Conservation (phyloP, 2,113 vertebrate genomes). For the Trematocara unimaculatum region DNA sequence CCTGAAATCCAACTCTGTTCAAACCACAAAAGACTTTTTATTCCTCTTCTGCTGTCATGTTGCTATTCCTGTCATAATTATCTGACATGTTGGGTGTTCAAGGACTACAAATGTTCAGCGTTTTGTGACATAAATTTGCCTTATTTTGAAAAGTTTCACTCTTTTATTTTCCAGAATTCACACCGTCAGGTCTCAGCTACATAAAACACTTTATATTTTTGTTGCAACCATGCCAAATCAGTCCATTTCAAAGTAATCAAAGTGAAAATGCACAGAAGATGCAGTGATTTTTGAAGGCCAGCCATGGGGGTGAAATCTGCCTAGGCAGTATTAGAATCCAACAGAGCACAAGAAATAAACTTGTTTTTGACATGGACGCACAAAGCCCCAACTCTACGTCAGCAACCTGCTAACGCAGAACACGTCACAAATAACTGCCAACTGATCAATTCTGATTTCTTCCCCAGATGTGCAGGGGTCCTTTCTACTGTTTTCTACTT, state of each 20-base stretch:
- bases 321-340: background rate
- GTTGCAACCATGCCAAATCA: background rate
- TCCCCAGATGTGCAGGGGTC: background rate
- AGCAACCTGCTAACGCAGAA: background rate
- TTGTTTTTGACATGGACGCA: background rate
- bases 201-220: background rate
- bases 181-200: background rate
- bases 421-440: constrained; percentile 8
- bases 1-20: background rate
- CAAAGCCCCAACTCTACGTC: background rate
- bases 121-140: background rate
- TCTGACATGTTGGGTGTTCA: background rate
- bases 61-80: background rate
- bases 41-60: background rate
- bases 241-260: background rate
- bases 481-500: constrained; percentile 41
- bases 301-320: background rate
- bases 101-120: background rate
- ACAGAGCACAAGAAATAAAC: background rate
- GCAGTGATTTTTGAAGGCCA: background rate
- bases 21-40: background rate
- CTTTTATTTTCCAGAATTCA: background rate
- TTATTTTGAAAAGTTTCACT: background rate
- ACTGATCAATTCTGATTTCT: background rate
- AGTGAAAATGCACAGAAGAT: background rate